Evolutionary conservation across 2,888 invertebrate genomes (phyloP), one percentile per base, ranked within the genome.

Genomic region (Gerosis bhagava): DNA sequence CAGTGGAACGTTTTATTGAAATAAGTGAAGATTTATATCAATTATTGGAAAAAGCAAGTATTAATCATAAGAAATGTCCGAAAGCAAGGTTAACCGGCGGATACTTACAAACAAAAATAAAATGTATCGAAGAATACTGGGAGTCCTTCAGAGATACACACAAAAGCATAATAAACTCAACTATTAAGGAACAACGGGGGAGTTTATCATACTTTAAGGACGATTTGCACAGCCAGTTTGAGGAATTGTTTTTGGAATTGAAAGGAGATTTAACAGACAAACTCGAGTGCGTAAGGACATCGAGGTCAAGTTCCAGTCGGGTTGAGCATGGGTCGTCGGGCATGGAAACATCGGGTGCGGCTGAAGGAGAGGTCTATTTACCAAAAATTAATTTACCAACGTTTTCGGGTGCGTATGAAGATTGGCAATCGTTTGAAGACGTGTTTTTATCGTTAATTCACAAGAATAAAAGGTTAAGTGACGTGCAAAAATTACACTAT

Each of bases 61-160:
- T n/a, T n/a, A n/a, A n/a, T n/a, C n/a, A n/a, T 13, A 40, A 29
- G 11, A 29, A 40, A 21, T 40, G 21, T 29, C 29, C 40, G 5
- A 29, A 19, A 13, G 6, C 13, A 21, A 8, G 40, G 22, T 15
- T 40, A 10, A 40, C 40, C 1, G 13, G 6, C 1, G 40, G 40
- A n/a, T 40, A 40, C 10, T 15, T 40, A 21, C 21, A 29, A 21
- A 6, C 29, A n/a, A 29, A 21, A 40, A 21, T 29, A 3, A 29
- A 40, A 29, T 8, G 28, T 11, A 10, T 40, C 5, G 40, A 40
- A 17, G 40, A 40, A 19, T 40, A 40, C 29, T 29, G 40, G 40
- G 24, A 36, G 5, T 24, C 24, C 5, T 36, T 36, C 25, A 13
- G 16, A 25, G 10, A 24, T 3, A 16, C 12, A 8, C 36, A 36